Evolutionary conservation across 2,797 vertebrate genomes (phyloP), one percentile per base, ranked within the genome.

Genomic region (Steatocranus sp.): DNA sequence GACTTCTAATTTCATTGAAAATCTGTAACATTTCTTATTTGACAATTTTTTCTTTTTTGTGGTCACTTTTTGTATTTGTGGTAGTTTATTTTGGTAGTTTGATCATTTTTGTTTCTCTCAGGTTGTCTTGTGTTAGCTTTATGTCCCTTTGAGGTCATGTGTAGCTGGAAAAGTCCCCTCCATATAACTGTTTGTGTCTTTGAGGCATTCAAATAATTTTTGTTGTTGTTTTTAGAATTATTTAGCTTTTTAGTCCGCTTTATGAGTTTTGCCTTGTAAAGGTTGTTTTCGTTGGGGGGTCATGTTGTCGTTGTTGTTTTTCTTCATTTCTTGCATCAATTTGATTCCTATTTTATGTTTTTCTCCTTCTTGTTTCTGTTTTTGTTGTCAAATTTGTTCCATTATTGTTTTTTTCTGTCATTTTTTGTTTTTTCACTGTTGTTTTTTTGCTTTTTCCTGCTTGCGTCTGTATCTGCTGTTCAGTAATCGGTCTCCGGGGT

Each of bases 51-150:
- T 43, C 63, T 68, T 11, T 0, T 25, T 68, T 68, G 20, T 68
- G 15, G 8, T 25, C 9, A 14, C 23, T 43, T 43, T 68, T 0
- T n/a, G n/a, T n/a, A n/a, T n/a, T n/a, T n/a, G n/a, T n/a, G n/a
- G n/a, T n/a, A n/a, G n/a, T n/a, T n/a, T n/a, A n/a, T n/a, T n/a
- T n/a, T n/a, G n/a, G n/a, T n/a, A n/a, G 0, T 36, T 17, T 48
- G 43, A 18, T 7, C 7, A 46, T n/a, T 23, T 68, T 41, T 25
- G 20, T 15, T 66, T 66, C n/a, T 25, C 32, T 0, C 18, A 0
- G 34, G 12, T 66, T 66, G 61, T 66, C 11, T 23, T 38, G 10
- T 34, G 56, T 4, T n/a, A 20, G 32, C 58, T 66, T 66, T 66
- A 12, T 66, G 56, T 15, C 12, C 36, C 8, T 41, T 8, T 41